Base-by-base conservation (phyloP, 2,113 vertebrate species). In the Thermophis baileyi region DNA sequence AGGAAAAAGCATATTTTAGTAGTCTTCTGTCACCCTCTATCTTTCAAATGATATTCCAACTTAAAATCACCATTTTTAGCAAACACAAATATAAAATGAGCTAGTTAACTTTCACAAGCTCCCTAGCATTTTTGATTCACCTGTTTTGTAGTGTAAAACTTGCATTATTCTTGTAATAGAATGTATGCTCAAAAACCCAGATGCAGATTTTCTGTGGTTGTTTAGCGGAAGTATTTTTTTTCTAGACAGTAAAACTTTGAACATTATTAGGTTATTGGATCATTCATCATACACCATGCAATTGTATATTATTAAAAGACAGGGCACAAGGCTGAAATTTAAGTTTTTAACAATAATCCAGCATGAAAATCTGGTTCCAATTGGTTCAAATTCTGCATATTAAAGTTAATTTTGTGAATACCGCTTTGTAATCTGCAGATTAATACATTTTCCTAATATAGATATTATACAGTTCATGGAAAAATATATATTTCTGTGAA, bases 151-250 rank as follows among this genome's bases (percentile, higher is more conserved):
- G 93, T 0, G 0, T 90, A 94, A 0, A 0, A 92, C 94, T 97
- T 95, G 96, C 96, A 96, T 97, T 89, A 93, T 12, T n/a, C 0
- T 92, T 97, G 95, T 94, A 96, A 96, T 96, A 96, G 95, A 96
- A 96, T 92, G 0, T 95, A 94, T 95, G 96, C 97, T 97, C 95
- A 97, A 90, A 96, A 97, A 90, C 51, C 94, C 96, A 95, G 94
- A 94, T 95, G 92, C 95, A n/a, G 93, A 91, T 95, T 96, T 96
- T 95, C 95, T 97, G 93, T 54, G 90, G 89, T 94, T 6, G 4
- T 95, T 97, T 93, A 95, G 94, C 95, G 96, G 94, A 95, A 90
- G 60, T 94, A 94, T 54, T 69, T 69, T 93, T 95, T 93, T 96
- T 95, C 96, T 93, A 96, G 91, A 89, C 92, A 90, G 95, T 94